Base-by-base conservation (phyloP, 2,113 vertebrate species). In the Calyptommatus sinebrachiatus region DNA sequence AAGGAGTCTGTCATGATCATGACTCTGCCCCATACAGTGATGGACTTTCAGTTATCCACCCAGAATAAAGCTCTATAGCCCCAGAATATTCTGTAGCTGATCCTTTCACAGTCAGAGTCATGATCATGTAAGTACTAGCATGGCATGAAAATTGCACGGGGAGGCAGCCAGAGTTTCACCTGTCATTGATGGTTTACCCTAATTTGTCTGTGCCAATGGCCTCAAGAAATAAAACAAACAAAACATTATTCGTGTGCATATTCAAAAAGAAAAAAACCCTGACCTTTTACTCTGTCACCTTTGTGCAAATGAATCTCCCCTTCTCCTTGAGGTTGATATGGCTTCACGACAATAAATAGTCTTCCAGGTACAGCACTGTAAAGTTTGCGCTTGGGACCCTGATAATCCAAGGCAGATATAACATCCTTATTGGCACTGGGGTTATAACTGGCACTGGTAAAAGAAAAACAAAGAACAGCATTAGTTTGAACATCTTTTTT, bases 361-460 rank as follows among this genome's bases (percentile, higher is more conserved):
- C 98, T 95, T 41, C 98, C 97, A 0, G 98, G 98, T 24, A 99
- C 96, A 0, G 98, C 98, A 0, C 97, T 99, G 93, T 99, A 99
- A 62, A 99, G 96, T 90, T 99, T 99, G 91, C 97, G 94, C 79
- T 96, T 95, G 83, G 95, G 89, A 84, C 95, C 96, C 7, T 92
- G 94, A 70, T 88, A 92, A 86, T 97, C 96, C 31, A 94, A 91
- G 77, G 94, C 86, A 1, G 93, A 84, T 77, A 91, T 83, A 46
- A 83, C 3, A 71, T 96, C 95, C 90, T 93, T 95, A 92, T 65
- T 95, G 89, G 93, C 91, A 87, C 93, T 92, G 46, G 96, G 91
- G 83, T 85, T 95, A 90, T 92, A 93, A 82, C 92, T 0, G 0
- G 91, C 91, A 90, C 95, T 95, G 86, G 14, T 83, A 85, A 60